A percentile compares a stretch with the other conserved stretches of the same genome.
Conservation (phyloP, 1,140 invertebrate species). For the Micrasema longulum region DNA sequence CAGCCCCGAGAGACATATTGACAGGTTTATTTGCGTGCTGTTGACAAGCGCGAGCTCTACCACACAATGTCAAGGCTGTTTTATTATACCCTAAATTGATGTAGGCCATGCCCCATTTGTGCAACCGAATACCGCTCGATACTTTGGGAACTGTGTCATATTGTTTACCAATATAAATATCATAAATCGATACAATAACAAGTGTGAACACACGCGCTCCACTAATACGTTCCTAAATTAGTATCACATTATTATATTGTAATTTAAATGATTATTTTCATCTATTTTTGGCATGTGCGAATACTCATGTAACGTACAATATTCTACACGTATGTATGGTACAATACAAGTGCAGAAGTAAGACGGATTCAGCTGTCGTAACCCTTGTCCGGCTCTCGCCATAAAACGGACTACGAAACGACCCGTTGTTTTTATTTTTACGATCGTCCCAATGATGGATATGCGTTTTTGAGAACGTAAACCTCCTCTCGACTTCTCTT, state of each 20-base stretch:
- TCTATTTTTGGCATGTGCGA: too few relatives aligned
- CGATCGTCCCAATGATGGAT: conserved; percentile 55
- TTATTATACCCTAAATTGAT: conserved; percentile 48
- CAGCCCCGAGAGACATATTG: conserved; percentile 41
- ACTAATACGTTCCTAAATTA: too few relatives aligned
- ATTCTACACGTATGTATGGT: conserved; percentile 7
- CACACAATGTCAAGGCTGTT: conserved; percentile 52
- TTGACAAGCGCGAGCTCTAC: conserved; percentile 41
- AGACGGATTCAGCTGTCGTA: conserved; percentile 53
- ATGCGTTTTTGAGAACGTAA: conserved; percentile 53
- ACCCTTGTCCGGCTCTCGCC: conserved; percentile 51
- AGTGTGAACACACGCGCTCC: too few relatives aligned
- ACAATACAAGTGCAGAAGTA: conserved; percentile 18
- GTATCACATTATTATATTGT: too few relatives aligned
- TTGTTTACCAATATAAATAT: neutral
- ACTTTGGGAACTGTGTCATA: conserved; percentile 1
- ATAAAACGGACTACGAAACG: conserved; percentile 54
- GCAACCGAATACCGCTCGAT: conserved; percentile 20
- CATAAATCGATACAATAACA: neutral
- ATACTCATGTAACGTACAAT: too few relatives aligned
- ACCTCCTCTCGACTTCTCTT: conserved; percentile 44
- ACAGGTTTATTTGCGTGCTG: conserved; percentile 51
- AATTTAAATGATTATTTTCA: too few relatives aligned
- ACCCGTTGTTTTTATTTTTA: conserved; percentile 56
- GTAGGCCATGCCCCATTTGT: conserved; percentile 43